Evolutionary conservation across 2,888 invertebrate genomes (phyloP).

Genomic region (Pollenia angustigena): DNA sequence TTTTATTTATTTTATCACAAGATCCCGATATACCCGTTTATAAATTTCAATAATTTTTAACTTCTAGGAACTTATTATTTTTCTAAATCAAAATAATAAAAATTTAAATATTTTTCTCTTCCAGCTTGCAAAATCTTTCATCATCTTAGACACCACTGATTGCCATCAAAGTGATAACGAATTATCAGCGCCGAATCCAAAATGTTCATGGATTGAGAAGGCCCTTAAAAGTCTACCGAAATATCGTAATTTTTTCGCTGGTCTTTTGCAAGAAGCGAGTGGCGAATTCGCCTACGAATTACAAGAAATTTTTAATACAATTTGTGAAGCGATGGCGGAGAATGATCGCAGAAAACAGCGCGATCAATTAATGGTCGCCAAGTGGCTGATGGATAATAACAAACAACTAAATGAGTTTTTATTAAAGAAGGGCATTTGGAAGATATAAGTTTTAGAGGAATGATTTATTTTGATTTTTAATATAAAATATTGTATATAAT

Average conservation of each 20-base stretch:
- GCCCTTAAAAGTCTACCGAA: slow-evolving; percentile 73
- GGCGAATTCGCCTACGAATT: slow-evolving; percentile 75
- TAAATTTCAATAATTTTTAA: too few relatives aligned
- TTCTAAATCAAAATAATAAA: neutral
- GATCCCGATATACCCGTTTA: too few relatives aligned
- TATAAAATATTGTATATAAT: neutral
- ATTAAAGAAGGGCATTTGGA: slow-evolving; percentile 72
- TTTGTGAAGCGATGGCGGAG: slow-evolving; percentile 73
- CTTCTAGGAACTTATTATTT: neutral
- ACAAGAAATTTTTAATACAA: slow-evolving; percentile 75
- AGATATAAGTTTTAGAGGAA: slow-evolving; percentile 57
- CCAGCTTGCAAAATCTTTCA: slow-evolving; percentile 69
- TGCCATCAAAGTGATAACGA: slow-evolving; percentile 73
- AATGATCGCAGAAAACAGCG: slow-evolving; percentile 71
- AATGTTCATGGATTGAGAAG: slow-evolving; percentile 72
- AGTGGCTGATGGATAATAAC: slow-evolving; percentile 75
- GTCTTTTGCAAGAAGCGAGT: slow-evolving; percentile 75
- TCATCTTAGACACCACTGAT: slow-evolving; percentile 69
- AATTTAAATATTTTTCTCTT: slow-evolving; percentile 5
- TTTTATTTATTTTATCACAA: too few relatives aligned
- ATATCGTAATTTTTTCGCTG: slow-evolving; percentile 76
- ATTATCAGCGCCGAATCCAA: slow-evolving; percentile 56
- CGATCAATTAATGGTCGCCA: slow-evolving; percentile 71
- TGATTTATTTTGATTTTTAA: neutral
- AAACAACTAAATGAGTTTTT: slow-evolving; percentile 74